Conservation (phyloP, 1,140 invertebrate species). For the Calliopsis andreniformis region DNA sequence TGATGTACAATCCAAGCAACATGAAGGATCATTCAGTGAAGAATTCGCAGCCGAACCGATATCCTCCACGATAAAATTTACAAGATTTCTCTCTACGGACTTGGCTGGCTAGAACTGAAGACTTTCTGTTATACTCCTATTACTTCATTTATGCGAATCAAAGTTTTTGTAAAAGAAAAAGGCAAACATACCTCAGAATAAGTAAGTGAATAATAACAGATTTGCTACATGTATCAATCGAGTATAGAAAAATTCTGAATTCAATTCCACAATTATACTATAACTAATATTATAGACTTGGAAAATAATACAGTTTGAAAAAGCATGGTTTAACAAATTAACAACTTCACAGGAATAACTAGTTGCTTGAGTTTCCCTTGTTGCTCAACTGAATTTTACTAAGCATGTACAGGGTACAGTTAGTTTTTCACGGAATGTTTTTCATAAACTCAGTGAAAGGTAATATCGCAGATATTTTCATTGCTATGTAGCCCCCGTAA, state of each 20-base stretch:
- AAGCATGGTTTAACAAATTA: background rate
- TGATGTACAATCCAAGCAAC: constrained; percentile 75
- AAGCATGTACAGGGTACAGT: constrained; percentile 14
- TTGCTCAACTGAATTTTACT: background rate
- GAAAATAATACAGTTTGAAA: background rate
- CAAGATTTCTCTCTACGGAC: constrained; percentile 13
- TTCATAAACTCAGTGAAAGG: background rate
- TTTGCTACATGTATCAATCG: background rate
- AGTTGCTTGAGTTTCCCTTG: background rate
- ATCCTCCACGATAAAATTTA: constrained; percentile 73
- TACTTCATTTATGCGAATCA: constrained; percentile 26
- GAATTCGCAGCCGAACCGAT: constrained; percentile 64
- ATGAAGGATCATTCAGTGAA: constrained; percentile 73
- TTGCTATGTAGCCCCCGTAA: background rate
- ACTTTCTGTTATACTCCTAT: constrained; percentile 17
- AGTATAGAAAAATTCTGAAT: background rate
- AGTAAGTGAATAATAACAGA: constrained; percentile 21
- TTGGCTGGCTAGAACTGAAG: constrained; percentile 28
- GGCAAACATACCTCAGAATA: constrained; percentile 36
- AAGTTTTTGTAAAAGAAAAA: constrained; percentile 17
- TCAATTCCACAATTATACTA: background rate
- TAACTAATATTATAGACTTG: background rate
- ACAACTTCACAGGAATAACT: background rate
- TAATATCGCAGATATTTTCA: constrained; percentile 22
- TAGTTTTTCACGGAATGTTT: constrained; percentile 33